Percentiles rank a stretch among this genome's conserved stretches.
Conservation (phyloP, 2,888 invertebrate genomes). For the Parascotia fuliginaria region DNA sequence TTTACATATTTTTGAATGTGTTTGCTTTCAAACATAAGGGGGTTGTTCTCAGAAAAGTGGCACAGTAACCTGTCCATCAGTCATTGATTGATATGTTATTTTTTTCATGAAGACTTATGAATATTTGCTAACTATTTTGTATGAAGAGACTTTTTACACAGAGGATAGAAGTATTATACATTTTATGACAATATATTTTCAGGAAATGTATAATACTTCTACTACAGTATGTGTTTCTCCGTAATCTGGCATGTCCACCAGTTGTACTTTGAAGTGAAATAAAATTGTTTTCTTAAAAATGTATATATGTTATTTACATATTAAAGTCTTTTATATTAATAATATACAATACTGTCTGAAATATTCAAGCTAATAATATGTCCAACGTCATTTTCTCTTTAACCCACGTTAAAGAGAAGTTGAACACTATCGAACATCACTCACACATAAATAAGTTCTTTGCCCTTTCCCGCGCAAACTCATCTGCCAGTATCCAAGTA, state of each 20-base stretch:
- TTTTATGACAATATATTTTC: background rate
- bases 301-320: too few relatives aligned
- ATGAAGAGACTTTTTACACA: background rate
- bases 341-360: too few relatives aligned
- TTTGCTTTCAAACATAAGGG: too few relatives aligned
- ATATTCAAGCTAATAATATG: background rate
- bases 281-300: background rate
- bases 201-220: background rate
- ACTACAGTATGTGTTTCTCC: background rate
- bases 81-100: background rate
- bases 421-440: background rate
- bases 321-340: too few relatives aligned
- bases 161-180: background rate
- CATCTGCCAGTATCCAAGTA: background rate
- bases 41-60: background rate
- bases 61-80: background rate
- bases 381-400: background rate
- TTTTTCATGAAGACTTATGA: background rate
- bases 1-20: too few relatives aligned
- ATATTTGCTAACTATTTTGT: background rate
- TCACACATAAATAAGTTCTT: background rate
- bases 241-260: background rate
- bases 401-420: background rate
- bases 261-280: background rate
- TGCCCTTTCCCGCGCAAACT: background rate